A percentile compares a stretch with the other conserved stretches of the same genome.
Conservation (phyloP, 2,888 invertebrate species). For the Mythimna impura region DNA sequence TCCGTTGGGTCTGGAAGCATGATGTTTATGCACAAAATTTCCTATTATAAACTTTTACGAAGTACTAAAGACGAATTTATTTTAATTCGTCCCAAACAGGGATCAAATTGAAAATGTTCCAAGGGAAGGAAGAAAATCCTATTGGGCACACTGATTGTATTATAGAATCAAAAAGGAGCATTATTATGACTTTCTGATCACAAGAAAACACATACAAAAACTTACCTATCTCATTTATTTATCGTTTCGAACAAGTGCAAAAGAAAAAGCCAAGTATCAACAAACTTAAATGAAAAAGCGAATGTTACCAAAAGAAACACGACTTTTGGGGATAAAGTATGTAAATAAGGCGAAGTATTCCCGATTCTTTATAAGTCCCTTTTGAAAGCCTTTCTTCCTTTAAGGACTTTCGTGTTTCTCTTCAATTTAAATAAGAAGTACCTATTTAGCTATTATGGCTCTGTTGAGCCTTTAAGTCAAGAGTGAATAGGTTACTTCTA, state of each 20-base stretch:
- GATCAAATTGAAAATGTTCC: background rate
- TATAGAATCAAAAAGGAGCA: background rate
- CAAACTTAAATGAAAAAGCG: slow-evolving; percentile 32
- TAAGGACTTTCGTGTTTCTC: slow-evolving; percentile 2
- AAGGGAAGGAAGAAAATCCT: background rate
- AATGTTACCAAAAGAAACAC: slow-evolving; percentile 8
- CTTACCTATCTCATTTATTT: background rate
- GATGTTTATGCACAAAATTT: background rate
- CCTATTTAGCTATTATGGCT: background rate
- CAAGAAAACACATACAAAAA: background rate
- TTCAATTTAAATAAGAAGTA: slow-evolving; percentile 22
- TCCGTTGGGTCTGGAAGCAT: background rate
- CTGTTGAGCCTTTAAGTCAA: too few species aligned
- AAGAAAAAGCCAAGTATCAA: slow-evolving; percentile 2
- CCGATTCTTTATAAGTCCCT: slow-evolving; percentile 11
- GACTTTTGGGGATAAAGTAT: slow-evolving; percentile 31
- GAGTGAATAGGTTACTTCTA: too few species aligned
- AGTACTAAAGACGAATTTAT: background rate
- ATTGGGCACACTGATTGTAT: background rate
- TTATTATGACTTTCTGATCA: background rate
- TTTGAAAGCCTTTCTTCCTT: slow-evolving; percentile 6
- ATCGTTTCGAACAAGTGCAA: slow-evolving; percentile 5
- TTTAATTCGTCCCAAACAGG: background rate
- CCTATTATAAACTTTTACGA: background rate
- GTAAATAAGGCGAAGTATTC: slow-evolving; percentile 33